Evolutionary conservation across 2,113 vertebrate species (phyloP), one percentile per base, ranked within the genome.

Genomic region (Haliaeetus leucogaster): DNA sequence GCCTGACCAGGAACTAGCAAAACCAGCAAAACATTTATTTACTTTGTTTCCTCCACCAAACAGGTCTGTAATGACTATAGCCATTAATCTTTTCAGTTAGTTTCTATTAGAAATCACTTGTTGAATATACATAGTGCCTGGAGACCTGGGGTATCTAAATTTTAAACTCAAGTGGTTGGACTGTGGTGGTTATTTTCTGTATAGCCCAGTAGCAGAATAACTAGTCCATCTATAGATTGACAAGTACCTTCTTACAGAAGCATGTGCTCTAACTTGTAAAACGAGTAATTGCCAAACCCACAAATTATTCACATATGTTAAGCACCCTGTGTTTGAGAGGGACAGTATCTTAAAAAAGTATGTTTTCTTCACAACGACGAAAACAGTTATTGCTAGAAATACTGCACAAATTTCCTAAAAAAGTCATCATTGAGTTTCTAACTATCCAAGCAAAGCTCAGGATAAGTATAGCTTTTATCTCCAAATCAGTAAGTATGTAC

Each of bases 371-470:
- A 62, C 8, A 61, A 47, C 50, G 16, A 52, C 3, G 80, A 43
- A 13, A 43, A 40, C 32, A 4, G 10, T 26, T 45, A 21, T 66
- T 67, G 10, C 4, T 34, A 87, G 53, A 92, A 73, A n/a, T 30
- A 22, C 18, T 36, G 8, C 16, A 50, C 6, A 65, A 13, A 32
- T 65, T 10, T 78, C 21, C 47, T 29, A 8, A 27, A n/a, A 26
- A 72, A 9, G 1, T 50, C 48, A 42, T 17, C 4, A 29, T 0
- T 72, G 16, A 62, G 5, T 18, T 66, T 74, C 25, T 52, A 40
- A 29, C 3, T 74, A 48, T 34, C 9, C 0, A 0, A 71, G 16
- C 11, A 76, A 58, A 56, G 25, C 1, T 32, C 30, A 34, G 58
- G 10, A 22, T 22, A 7, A 73, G 7, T 59, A 36, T 5, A 66